Percentiles rank a stretch among this genome's conserved stretches.
Evolutionary conservation across 2,113 vertebrate genomes (phyloP).

Genomic region (Furnarius figulus): DNA sequence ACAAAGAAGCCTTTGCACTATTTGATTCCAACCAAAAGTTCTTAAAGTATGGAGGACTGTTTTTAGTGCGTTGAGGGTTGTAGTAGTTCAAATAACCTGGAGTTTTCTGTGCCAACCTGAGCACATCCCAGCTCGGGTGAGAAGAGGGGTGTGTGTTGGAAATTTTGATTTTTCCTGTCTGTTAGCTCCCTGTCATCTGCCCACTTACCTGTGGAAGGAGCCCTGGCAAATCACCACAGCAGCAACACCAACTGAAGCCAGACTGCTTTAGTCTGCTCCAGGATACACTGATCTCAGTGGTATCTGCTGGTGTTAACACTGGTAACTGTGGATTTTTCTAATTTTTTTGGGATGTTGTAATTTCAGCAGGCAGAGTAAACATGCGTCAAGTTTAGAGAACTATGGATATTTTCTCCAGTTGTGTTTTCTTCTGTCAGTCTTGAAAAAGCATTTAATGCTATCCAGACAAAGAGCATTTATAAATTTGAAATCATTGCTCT

Average conservation of each 20-base stretch:
- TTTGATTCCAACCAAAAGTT: background rate
- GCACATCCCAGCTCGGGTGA: no score
- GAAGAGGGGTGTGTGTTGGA: rapidly evolving
- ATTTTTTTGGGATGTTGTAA: background rate
- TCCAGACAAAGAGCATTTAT: background rate
- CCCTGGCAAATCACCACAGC: background rate
- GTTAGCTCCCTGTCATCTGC: rapidly evolving
- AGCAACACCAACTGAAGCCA: background rate
- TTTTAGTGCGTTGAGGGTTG: background rate
- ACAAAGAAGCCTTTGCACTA: background rate
- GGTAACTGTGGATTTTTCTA: background rate
- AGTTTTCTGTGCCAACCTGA: background rate
- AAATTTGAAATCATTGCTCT: background rate
- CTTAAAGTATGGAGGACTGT: background rate
- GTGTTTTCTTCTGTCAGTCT: background rate
- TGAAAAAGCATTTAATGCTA: background rate
- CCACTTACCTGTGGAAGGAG: rapidly evolving
- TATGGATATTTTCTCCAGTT: background rate
- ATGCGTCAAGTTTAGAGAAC: background rate
- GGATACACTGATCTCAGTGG: background rate
- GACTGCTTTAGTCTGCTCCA: background rate
- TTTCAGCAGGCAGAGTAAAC: background rate
- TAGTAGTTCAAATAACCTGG: background rate
- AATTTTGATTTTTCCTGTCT: background rate
- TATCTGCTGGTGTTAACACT: background rate